Conservation (phyloP, 2,113 vertebrate species). For the Acrocephalus kingi region DNA sequence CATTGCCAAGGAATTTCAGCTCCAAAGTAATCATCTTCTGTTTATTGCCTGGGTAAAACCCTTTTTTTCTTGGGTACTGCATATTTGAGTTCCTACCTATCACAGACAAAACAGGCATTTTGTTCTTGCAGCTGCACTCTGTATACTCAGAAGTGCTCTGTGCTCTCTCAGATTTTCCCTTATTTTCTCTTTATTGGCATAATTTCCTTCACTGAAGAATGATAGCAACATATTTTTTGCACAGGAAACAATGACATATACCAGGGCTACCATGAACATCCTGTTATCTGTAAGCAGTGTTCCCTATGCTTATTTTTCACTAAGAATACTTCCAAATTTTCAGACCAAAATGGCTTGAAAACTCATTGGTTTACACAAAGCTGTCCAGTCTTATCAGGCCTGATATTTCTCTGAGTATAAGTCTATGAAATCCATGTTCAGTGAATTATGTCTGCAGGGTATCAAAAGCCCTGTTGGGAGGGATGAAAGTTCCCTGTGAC, state of each 20-base stretch:
- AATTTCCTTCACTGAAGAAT: not conserved
- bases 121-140: slow-evolving; percentile 22
- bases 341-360: not conserved
- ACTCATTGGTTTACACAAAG: not conserved
- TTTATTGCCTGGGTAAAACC: not conserved
- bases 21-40: slow-evolving; percentile 8
- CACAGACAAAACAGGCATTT: not conserved
- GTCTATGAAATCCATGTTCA: not conserved
- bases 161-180: not conserved
- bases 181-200: not conserved
- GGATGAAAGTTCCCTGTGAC: not conserved
- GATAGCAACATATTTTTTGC: not conserved
- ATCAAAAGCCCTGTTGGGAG: not conserved
- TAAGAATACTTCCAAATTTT: not conserved
- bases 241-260: not conserved
- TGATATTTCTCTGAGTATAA: not conserved
- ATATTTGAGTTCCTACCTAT: not conserved
- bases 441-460: not conserved
- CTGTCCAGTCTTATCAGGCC: not conserved
- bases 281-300: not conserved
- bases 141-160: not conserved
- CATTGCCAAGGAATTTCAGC: slow-evolving; percentile 21
- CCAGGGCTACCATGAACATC: not conserved
- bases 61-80: slow-evolving; percentile 11
- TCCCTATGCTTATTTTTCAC: not conserved